Evolutionary conservation across 2,797 vertebrate species (phyloP).

Genomic region (Streptopelia turtur): DNA sequence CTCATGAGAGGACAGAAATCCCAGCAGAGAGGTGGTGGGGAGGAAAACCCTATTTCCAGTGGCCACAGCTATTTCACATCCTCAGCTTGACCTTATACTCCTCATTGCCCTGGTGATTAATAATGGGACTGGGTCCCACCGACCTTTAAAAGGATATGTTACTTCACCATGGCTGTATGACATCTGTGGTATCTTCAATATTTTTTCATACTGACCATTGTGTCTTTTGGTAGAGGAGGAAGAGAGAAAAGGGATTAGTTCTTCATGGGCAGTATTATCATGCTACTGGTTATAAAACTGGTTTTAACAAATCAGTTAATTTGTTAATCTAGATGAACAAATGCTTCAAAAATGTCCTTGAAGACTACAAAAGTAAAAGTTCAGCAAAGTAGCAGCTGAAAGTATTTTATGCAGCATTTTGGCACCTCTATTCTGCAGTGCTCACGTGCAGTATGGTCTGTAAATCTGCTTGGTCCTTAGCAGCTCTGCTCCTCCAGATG

Average conservation of each 20-base stretch:
- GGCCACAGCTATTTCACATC: neutral
- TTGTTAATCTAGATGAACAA: neutral
- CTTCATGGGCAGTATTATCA: rapidly evolving
- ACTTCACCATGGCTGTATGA: rapidly evolving
- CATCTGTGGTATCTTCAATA: neutral
- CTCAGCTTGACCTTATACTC: neutral
- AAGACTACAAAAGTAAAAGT: neutral
- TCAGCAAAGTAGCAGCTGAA: neutral
- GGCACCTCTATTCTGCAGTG: neutral
- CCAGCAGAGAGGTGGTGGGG: neutral
- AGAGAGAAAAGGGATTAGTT: neutral
- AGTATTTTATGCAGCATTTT: neutral
- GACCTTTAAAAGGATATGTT: neutral
- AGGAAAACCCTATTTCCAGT: neutral
- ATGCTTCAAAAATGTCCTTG: neutral
- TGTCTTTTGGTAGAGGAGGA: neutral
- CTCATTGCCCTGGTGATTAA: neutral
- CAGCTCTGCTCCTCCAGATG: neutral
- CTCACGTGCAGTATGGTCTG: rapidly evolving
- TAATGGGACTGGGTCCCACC: neutral
- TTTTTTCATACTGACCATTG: neutral
- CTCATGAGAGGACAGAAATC: neutral
- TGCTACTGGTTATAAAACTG: neutral
- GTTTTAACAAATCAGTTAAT: neutral
- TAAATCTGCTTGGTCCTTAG: neutral